Evolutionary conservation across 2,797 vertebrate species (phyloP), one percentile per base, ranked within the genome.

Genomic region (Poecilia gillii): DNA sequence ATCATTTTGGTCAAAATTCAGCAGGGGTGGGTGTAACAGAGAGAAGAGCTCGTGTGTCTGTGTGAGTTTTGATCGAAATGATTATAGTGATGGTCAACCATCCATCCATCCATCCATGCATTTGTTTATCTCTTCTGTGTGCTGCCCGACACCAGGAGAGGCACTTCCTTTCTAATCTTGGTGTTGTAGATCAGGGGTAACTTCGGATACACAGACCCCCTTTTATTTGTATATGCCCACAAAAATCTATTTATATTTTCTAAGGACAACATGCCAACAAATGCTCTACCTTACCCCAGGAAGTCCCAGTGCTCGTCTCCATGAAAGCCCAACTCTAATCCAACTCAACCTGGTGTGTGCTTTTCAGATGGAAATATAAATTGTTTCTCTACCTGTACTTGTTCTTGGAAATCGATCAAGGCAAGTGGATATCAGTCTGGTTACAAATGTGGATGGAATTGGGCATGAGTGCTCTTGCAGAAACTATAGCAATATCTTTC

Each of bases 91-190:
- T n/a, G n/a, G n/a, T n/a, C n/a, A n/a, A n/a, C 33, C n/a, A 80
- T 57, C 18, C 64, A 73, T 75, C 72, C 64, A 23, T 53, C 47
- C 70, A 28, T 39, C 72, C 59, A 55, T 43, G 6, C 3, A 0
- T 36, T 64, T 8, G 6, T 70, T 70, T 71, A 55, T 46, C 72
- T 47, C 51, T 59, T 71, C 74, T n/a, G 46, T 74, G 62, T 76
- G 12, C 73, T 82, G 1, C 45, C 81, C 80, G 1, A 2, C 47
- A 84, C 39, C 39, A n/a, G 12, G 23, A 23, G 39, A 70, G 4
- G 39, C 20, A 70, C 90, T 87, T 83, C 80, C 84, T 46, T 77
- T 82, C 83, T 88, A 93, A 94, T 94, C 91, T 93, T 88, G 82
- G 76, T 43, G 20, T 77, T 84, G 82, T 87, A 90, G 91, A 90